A percentile compares a stretch with the other conserved stretches of the same genome.
Conservation (phyloP, 1,140 invertebrate genomes). For the Drosophila novamexicana region DNA sequence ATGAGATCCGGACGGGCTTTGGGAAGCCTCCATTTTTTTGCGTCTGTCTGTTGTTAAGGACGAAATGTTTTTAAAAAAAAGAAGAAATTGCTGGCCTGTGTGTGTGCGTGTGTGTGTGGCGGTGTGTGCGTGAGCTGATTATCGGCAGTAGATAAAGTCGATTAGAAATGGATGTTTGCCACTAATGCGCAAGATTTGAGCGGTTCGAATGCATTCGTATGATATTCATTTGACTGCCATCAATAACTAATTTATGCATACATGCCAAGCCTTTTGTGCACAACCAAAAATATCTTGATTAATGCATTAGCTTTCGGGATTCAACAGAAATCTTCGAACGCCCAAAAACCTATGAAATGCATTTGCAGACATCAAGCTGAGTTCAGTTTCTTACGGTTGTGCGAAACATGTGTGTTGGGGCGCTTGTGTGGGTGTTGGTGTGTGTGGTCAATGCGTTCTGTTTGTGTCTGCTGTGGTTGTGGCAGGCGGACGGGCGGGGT, state of each 20-base stretch:
- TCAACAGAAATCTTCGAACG: constrained; percentile 15
- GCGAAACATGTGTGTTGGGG: background rate
- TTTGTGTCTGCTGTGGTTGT: constrained; percentile 20
- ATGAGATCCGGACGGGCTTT: constrained; percentile 5
- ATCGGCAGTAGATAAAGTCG: background rate
- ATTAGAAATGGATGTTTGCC: background rate
- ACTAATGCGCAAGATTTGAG: background rate
- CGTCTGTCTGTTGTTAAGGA: constrained; percentile 43
- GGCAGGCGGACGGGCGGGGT: too few species aligned
- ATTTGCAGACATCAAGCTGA: background rate
- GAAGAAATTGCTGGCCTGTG: constrained; percentile 23
- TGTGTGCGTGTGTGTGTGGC: background rate
- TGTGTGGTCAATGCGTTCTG: constrained; percentile 23
- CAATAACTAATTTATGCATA: constrained; percentile 21
- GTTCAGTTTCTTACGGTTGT: background rate
- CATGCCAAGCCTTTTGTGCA: constrained; percentile 19
- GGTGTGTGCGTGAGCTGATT: constrained; percentile 14
- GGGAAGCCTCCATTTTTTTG: constrained; percentile 18
- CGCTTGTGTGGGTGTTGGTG: background rate
- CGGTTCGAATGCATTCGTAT: background rate
- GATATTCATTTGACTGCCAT: constrained; percentile 16
- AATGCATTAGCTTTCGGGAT: constrained; percentile 24
- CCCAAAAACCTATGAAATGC: constrained; percentile 5
- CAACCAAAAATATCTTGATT: constrained; percentile 32
- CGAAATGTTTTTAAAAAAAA: constrained; percentile 25